Evolutionary conservation across 2,888 invertebrate species (phyloP), one percentile per base, ranked within the genome.

Genomic region (Seira ritae): DNA sequence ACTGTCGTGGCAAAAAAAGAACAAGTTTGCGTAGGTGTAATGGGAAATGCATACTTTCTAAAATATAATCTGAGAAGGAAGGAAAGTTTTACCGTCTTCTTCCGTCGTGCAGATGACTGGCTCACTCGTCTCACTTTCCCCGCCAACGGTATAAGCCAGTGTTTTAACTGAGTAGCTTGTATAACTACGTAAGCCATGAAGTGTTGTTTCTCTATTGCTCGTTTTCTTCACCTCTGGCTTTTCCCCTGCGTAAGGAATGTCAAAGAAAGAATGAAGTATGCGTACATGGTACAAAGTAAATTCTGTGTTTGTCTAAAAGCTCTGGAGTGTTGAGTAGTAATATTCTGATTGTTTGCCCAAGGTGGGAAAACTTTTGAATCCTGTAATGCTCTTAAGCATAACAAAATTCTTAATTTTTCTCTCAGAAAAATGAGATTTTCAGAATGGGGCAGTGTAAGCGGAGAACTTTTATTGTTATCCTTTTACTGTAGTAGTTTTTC

Each of bases 131-230:
- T 91, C 91, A 15, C 92, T 92, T 84, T 91, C 91, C 1, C 92
- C 92, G 67, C 90, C 91, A 19, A 91, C 88, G 0, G 92, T 92
- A 89, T 90, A 91, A 17, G 92, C 92, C 81, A 91, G 89, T 20
- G 92, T 91, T 88, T 91, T 90, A 23, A 92, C 89, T 75, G 91
- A 91, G 90, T 92, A 92, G 89, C 92, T 92, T 20, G 92, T 91
- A 89, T 89, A 92, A 82, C 91, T 91, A 87, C 91, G 90, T 65
- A 92, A 89, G 19, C 90, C 90, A 69, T 89, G 89, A 70, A 90
- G 87, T 67, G 88, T 89, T 37, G 89, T 89, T 73, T 89, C 89
- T 23, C 88, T 71, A 66, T 89, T 89, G 6, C 89, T 86, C 46
- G 90, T 89, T 73, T 88, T 87, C 79, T 89, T 89, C 71, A 89